These are phyloP conservation scores for Callinectes sapidus DNA, from an alignment of 2,888 invertebrate genomes.

Conservation along the genomic window DNA sequence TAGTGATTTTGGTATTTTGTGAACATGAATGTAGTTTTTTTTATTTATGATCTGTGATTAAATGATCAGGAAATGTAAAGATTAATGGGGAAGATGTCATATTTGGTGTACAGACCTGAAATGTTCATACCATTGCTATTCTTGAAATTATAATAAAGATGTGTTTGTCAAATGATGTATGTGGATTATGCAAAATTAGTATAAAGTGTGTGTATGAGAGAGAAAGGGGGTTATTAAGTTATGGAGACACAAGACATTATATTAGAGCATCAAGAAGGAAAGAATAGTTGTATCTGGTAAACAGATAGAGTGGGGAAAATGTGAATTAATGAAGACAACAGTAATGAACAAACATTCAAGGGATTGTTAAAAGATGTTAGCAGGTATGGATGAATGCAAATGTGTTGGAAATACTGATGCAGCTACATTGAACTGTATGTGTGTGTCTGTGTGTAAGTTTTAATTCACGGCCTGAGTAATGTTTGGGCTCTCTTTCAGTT, in stretches of 20 bases:
- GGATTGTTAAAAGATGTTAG: no score
- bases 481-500: no score
- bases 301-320: no score
- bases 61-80: conserved; percentile 17
- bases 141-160: conserved; percentile 37
- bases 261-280: background rate
- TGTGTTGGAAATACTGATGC: no score
- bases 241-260: background rate
- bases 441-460: no score
- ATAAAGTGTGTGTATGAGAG: background rate
- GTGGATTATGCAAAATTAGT: conserved; percentile 12
- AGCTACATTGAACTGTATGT: no score
- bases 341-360: no score
- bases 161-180: conserved; percentile 34
- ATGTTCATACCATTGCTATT: conserved; percentile 36
- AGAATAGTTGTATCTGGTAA: background rate
- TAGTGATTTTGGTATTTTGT: conserved; percentile 47
- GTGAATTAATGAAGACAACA: no score
- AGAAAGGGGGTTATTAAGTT: no score
- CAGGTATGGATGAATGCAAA: no score
- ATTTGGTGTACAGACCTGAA: conserved; percentile 34
- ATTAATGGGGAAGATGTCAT: conserved; percentile 30
- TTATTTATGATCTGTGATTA: conserved; percentile 30
- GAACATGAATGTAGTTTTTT: background rate
- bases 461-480: no score